Percentiles rank a stretch among this genome's conserved stretches.
phyloP scores from a whole-genome alignment of 2,113 vertebrate genomes.

The Lipotes vexillifer region DNA sequence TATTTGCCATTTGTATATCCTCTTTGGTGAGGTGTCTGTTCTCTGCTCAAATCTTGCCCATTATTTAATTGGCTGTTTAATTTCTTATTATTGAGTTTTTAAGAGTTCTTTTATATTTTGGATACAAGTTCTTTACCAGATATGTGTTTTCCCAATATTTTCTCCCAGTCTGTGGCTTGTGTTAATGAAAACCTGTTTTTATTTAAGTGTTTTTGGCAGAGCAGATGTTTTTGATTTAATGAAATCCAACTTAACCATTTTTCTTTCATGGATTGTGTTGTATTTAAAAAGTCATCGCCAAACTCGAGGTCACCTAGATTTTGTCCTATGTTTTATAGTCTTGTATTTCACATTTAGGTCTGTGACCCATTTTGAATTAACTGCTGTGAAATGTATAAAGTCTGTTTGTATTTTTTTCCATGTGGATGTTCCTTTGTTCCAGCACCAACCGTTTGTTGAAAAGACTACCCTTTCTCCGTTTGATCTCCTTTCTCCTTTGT shows the following conservation, averaged over 20 bases:
- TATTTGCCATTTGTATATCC: neutral
- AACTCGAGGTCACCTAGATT: neutral
- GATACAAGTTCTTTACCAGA: neutral
- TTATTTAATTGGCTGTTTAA: slow-evolving; percentile 6
- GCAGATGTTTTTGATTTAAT: neutral
- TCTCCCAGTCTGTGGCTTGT: neutral
- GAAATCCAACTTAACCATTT: neutral
- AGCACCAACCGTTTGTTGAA: neutral
- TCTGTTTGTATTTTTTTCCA: neutral
- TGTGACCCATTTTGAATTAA: neutral
- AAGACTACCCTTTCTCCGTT: neutral
- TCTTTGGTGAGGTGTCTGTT: neutral
- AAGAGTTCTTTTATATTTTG: neutral
- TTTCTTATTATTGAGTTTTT: neutral
- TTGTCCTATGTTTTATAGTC: neutral
- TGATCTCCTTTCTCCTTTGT: neutral
- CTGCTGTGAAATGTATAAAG: neutral
- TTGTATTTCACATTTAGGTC: neutral
- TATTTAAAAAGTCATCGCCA: neutral
- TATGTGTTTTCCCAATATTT: neutral
- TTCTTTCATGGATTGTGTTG: neutral
- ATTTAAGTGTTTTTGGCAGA: neutral
- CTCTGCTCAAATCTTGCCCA: neutral
- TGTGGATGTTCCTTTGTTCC: neutral
- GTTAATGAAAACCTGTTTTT: neutral